Evolutionary conservation across 2,113 vertebrate genomes (phyloP), one percentile per base, ranked within the genome.

Genomic region (Machaerirhynchus nigripectus): DNA sequence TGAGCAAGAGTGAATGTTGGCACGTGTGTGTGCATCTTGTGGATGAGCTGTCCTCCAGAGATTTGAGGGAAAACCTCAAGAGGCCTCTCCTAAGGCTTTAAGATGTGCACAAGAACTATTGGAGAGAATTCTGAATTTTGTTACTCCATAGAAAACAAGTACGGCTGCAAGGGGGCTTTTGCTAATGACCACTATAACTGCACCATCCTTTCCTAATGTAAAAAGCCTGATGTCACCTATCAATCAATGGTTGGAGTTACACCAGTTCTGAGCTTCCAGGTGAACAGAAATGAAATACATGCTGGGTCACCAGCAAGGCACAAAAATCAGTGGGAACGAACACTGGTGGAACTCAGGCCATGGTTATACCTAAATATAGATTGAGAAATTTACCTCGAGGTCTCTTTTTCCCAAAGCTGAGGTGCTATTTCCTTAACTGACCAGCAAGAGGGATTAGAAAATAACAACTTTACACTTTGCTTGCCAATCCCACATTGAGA

Each of bases 21-120:
- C 23, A 13, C 0, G 0, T 16, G 22, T 3, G 8, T 47, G 56
- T 11, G 11, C 44, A 15, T 46, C 71, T 79, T 19, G 31, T 39
- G n/a, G 39, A 26, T 57, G 31, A 75, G n/a, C 13, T 69, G 37
- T 65, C 24, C 16, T 49, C 50, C 74, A 28, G 46, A 91, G 56
- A 65, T 59, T 33, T 53, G n/a, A 78, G 74, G 20, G n/a, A 81
- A 91, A 89, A 52, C 13, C 14, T 73, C 40, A 65, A 31, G 64
- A 81, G 37, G 15, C 50, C 24, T 60, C 53, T 65, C 39, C 50
- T 61, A 23, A 60, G 42, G 47, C 37, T 85, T 88, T 78, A 74
- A 44, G 37, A 69, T 60, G 24, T 15, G n/a, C 17, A 33, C 20
- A 40, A 44, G 37, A 19, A 18, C 49, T 60, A 2, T 5, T 40